Conservation (phyloP, 1,140 invertebrate species). For the Scaptomyza hsui region DNA sequence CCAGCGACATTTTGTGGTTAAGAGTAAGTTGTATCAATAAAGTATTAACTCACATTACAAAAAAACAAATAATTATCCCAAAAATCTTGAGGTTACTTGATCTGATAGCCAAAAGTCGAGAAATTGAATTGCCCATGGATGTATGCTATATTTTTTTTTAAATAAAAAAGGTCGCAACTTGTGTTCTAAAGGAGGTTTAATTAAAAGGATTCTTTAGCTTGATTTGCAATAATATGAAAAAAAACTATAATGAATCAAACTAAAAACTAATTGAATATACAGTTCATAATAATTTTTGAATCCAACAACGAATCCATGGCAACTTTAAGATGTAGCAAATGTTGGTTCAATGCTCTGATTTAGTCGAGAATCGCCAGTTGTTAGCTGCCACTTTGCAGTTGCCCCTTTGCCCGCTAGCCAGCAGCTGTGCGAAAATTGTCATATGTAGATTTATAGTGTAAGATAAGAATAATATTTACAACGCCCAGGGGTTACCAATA, state of each 20-base stretch:
- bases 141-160: no score
- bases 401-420: slow-evolving; percentile 31
- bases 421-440: slow-evolving; percentile 73
- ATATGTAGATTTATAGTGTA: slow-evolving; percentile 79
- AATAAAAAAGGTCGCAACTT: no score
- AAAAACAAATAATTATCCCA: no score
- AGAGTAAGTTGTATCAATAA: no score
- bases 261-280: slow-evolving; percentile 14
- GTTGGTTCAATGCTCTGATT: slow-evolving; percentile 7
- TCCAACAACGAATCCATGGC: slow-evolving; percentile 1
- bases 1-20: no score
- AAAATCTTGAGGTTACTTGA: no score
- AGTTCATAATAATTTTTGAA: background rate
- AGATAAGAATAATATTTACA: slow-evolving; percentile 81
- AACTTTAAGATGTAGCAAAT: slow-evolving; percentile 55
- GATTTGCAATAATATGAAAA: no score
- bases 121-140: no score
- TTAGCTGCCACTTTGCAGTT: background rate
- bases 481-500: slow-evolving; percentile 62
- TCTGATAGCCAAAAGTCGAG: no score
- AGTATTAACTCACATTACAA: no score
- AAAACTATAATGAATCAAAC: background rate
- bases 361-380: slow-evolving; percentile 8
- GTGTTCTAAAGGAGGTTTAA: no score
- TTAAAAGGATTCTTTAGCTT: no score